These are phyloP conservation scores for Neomorphus geoffroyi DNA, from an alignment of 2,797 vertebrate genomes.

Conservation along the genomic window DNA sequence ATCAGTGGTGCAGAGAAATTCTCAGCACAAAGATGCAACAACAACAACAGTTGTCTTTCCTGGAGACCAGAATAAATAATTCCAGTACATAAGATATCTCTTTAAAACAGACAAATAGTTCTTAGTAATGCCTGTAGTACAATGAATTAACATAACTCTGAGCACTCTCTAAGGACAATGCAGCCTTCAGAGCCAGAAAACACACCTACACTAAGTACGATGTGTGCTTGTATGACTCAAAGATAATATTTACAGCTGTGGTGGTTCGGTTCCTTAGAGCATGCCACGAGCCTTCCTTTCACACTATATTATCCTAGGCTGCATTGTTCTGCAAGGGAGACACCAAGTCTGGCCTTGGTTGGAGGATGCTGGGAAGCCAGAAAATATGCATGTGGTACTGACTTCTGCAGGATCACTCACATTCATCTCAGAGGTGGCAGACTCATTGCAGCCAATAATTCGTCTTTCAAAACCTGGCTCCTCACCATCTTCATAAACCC, in stretches of 20 bases:
- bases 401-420: background rate
- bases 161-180: constrained; percentile 1
- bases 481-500: constrained; percentile 22
- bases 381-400: background rate
- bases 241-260: constrained; percentile 42
- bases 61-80: background rate
- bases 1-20: background rate
- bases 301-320: background rate
- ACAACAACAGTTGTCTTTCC: background rate
- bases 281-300: constrained; percentile 5
- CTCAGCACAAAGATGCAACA: background rate
- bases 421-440: constrained; percentile 3
- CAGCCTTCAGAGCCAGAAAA: constrained; percentile 10
- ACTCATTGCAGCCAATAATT: constrained; percentile 30
- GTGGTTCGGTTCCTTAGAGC: background rate
- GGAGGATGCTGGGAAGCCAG: background rate
- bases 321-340: constrained; percentile 29
- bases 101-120: background rate
- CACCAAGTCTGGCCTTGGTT: background rate
- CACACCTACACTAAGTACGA: background rate
- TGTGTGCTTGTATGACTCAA: constrained; percentile 16
- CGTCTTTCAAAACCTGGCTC: constrained; percentile 23
- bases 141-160: background rate
- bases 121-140: background rate
- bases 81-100: background rate